Base-by-base conservation (phyloP, 2,797 vertebrate species). In the Peromyscus nudipes region DNA sequence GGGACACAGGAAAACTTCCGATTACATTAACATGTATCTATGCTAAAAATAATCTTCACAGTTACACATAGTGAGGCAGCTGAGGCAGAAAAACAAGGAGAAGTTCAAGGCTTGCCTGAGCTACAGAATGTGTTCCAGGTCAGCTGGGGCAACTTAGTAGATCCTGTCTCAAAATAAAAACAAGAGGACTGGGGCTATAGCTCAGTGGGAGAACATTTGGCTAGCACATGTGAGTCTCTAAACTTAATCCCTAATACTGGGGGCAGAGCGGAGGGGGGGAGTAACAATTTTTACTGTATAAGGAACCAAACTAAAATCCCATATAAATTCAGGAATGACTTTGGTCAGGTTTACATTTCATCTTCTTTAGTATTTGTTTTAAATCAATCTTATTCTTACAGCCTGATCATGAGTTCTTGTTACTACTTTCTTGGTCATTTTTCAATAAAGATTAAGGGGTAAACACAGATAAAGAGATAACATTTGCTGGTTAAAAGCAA, bases 401-500 rank as follows among this genome's bases (percentile, higher is more conserved):
- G 83, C 81, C 23, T 89, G 43, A 86, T 92, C 13, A 46, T 55
- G 43, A 67, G 34, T 67, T 49, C 21, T 67, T 85, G 31, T 85
- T 67, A 67, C 34, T 29, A 89, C 31, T 69, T 69, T 87, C 25
- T 69, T 49, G 76, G 34, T 80, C 79, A 79, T 6, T 92, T 97
- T 83, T 89, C 55, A 94, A 12, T 89, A 94, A 96, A 82, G 64
- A 77, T 89, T 82, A 95, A 95, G 25, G 11, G 40, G 19, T 79
- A 77, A 92, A 94, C 37, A 96, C 9, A 95, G 55, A 94, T 84
- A 96, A 94, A 92, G n/a, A 95, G 10, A 40, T 19, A 94, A 88
- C 34, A 95, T 73, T 52, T 21, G 34, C n/a, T 80, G 17, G 46
- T 13, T 79, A 83, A 69, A 94, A 94, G 73, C 57, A 90, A 88